These are phyloP conservation scores for Porites evermanni DNA, from an alignment of 92 coral and sea anemone species.

Conservation along the genomic window DNA sequence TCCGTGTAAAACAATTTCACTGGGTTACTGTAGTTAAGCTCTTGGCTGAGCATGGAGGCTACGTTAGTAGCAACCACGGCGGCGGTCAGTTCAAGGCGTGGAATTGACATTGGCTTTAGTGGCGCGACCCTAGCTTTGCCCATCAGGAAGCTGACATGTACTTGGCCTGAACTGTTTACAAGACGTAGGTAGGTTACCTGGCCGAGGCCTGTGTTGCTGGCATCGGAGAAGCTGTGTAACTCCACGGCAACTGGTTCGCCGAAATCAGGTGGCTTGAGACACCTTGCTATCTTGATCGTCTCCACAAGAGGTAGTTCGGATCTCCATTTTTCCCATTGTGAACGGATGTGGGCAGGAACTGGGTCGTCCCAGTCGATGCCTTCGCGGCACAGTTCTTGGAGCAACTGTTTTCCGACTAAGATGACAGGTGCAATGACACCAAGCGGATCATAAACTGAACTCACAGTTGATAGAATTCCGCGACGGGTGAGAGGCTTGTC, in stretches of 20 bases:
- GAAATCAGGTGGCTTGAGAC: slow-evolving; percentile 76
- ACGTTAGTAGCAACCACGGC: slow-evolving; percentile 59
- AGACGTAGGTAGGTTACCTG: slow-evolving; percentile 64
- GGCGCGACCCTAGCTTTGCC: slow-evolving; percentile 67
- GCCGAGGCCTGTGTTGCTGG: slow-evolving; percentile 57
- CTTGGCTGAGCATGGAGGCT: slow-evolving; percentile 52
- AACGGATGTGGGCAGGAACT: slow-evolving; percentile 33
- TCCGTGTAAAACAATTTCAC: slow-evolving; percentile 24
- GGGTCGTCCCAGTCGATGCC: slow-evolving; percentile 53
- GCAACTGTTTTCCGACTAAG: slow-evolving; percentile 51
- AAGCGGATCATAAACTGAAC: slow-evolving; percentile 62
- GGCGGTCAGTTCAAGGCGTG: slow-evolving; percentile 27
- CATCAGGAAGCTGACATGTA: slow-evolving; percentile 63
- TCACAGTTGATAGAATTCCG: slow-evolving; percentile 60
- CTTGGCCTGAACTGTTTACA: slow-evolving; percentile 20
- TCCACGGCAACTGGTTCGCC: slow-evolving; percentile 56
- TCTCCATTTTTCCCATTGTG: slow-evolving; percentile 72
- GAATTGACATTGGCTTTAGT: slow-evolving; percentile 60
- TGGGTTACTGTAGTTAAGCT: slow-evolving; percentile 34
- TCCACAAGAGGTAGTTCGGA: slow-evolving; percentile 60
- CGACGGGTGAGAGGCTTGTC: slow-evolving; percentile 72
- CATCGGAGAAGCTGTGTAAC: slow-evolving; percentile 68
- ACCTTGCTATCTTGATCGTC: slow-evolving; percentile 50
- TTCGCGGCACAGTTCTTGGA: slow-evolving; percentile 55
- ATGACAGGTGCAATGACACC: slow-evolving; percentile 54